Conservation (phyloP, 2,797 vertebrate genomes). For the Tenualosa ilisha region DNA sequence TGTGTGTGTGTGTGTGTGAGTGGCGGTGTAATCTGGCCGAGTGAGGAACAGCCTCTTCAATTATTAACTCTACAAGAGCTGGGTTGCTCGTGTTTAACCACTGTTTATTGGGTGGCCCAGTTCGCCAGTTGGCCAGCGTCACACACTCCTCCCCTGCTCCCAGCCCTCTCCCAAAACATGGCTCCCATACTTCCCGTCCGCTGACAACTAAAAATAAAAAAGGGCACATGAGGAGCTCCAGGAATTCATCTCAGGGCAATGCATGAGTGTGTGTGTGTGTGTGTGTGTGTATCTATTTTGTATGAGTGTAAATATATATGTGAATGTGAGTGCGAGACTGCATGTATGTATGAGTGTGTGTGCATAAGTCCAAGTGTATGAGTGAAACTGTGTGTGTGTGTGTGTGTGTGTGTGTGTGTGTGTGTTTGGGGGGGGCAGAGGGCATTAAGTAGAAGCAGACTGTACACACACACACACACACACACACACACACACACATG, state of each 20-base stretch:
- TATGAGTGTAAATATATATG: not conserved
- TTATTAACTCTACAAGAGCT: conserved; percentile 82
- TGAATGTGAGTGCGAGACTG: not conserved
- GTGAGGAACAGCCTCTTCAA: conserved; percentile 75
- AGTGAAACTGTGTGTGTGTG: not conserved
- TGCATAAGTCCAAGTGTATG: not conserved
- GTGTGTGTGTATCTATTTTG: not conserved
- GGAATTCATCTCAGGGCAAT: not conserved
- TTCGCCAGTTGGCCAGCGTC: conserved; percentile 67
- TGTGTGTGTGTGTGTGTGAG: conserved; percentile 36
- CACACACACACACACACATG: not conserved
- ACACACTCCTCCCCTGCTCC: conserved; percentile 28
- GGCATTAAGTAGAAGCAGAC: not conserved
- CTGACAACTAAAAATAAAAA: conserved; percentile 18
- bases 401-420: not conserved
- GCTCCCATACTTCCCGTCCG: conserved; percentile 47
- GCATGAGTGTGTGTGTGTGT: not conserved
- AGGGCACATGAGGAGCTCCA: not conserved
- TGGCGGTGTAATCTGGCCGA: conserved; percentile 75
- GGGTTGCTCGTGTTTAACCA: conserved; percentile 77
- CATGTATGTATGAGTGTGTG: not conserved
- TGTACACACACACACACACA: not conserved
- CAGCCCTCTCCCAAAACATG: conserved; percentile 50
- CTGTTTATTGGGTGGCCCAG: conserved; percentile 69
- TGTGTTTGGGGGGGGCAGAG: conserved; percentile 18